phyloP scores from a whole-genome alignment of 2,113 vertebrate species.

The Daboia siamensis region DNA sequence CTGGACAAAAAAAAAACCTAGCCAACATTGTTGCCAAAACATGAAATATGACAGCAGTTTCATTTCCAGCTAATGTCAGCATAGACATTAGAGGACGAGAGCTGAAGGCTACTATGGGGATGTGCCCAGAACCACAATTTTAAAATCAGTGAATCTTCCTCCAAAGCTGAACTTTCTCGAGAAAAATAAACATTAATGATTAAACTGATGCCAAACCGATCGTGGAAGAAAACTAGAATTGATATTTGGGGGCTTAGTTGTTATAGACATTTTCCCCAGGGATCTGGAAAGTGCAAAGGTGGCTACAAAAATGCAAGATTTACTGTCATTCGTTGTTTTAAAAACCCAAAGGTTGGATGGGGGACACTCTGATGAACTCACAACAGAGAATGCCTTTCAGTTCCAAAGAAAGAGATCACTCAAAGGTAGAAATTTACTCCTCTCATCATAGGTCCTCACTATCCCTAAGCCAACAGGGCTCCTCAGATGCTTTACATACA shows the following conservation, averaged over 20 bases:
- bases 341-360: neutral
- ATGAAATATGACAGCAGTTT: neutral
- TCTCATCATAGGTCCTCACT: too few species aligned
- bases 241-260: neutral
- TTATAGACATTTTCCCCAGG: neutral
- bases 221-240: neutral
- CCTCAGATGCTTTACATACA: too few species aligned
- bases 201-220: neutral
- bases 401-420: too few species aligned
- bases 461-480: too few species aligned
- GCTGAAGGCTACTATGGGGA: neutral
- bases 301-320: neutral
- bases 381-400: too few species aligned
- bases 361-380: neutral
- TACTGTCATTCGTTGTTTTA: neutral
- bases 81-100: neutral
- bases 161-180: neutral
- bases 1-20: neutral
- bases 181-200: neutral
- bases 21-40: neutral
- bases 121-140: neutral
- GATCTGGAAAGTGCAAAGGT: neutral
- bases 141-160: neutral
- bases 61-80: neutral
- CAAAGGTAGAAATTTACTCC: too few species aligned